These are phyloP conservation scores for Acanthopleura granulata DNA, from an alignment of 2,888 invertebrate species.

Conservation along the genomic window DNA sequence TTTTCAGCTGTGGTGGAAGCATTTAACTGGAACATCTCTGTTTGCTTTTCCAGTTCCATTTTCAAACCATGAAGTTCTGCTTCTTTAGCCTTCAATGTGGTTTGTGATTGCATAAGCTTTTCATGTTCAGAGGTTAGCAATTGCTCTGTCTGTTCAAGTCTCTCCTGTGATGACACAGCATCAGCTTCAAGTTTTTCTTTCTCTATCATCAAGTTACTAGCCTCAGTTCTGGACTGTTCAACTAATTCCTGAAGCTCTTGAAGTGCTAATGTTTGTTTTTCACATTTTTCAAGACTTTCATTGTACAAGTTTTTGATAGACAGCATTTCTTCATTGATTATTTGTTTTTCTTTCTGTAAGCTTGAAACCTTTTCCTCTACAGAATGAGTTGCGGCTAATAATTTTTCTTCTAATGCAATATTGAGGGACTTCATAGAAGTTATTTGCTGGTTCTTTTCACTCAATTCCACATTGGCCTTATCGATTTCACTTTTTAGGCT, in stretches of 20 bases:
- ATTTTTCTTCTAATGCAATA: neutral
- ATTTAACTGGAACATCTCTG: neutral
- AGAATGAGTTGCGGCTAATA: neutral
- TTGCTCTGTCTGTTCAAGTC: neutral
- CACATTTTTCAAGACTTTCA: neutral
- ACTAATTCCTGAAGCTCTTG: neutral
- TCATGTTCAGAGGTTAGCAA: neutral
- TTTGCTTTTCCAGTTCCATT: conserved; percentile 11
- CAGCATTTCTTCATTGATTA: neutral
- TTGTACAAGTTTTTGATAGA: neutral
- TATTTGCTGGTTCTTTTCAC: neutral
- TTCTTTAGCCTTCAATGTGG: conserved; percentile 7
- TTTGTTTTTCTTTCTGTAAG: neutral
- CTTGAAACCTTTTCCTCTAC: neutral
- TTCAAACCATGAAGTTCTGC: conserved; percentile 3
- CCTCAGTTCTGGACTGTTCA: conserved; percentile 6
- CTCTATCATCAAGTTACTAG: conserved; percentile 30
- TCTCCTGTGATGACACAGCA: neutral
- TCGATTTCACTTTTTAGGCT: neutral
- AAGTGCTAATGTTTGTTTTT: neutral
- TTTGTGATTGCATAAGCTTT: neutral
- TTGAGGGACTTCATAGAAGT: neutral
- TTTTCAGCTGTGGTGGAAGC: conserved; percentile 16
- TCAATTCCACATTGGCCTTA: neutral
- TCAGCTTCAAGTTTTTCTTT: conserved; percentile 33